Percentiles rank a stretch among this genome's conserved stretches.
These are phyloP conservation scores for Electrona antarctica DNA, from an alignment of 2,113 vertebrate genomes.

Conservation along the genomic window DNA sequence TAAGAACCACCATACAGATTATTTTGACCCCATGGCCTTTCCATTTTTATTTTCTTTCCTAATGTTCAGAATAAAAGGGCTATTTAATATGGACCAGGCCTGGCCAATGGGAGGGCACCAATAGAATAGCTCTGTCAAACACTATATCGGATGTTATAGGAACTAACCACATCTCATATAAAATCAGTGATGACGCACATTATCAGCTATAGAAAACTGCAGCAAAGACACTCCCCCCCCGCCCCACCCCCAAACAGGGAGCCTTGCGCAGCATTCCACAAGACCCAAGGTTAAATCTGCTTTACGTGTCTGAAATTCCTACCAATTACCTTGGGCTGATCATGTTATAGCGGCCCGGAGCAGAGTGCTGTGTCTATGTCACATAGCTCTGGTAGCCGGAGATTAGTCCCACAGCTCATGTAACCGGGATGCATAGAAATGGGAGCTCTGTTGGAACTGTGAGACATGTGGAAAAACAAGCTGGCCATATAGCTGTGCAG, in stretches of 20 bases:
- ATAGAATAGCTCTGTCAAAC: too few species aligned
- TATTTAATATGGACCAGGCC: too few species aligned
- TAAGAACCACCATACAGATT: too few species aligned
- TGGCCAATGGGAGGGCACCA: too few species aligned
- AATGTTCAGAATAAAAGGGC: too few species aligned
- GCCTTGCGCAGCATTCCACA: constrained; percentile 32
- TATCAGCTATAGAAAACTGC: too few species aligned
- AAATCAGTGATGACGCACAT: too few species aligned
- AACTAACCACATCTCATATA: too few species aligned
- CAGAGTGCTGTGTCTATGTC: constrained; percentile 48
- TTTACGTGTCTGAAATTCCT: constrained; percentile 49
- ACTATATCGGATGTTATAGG: too few species aligned
- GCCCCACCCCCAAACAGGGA: constrained; percentile 6
- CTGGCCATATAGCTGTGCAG: not conserved
- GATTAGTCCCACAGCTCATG: constrained; percentile 71
- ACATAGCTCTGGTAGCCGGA: constrained; percentile 61
- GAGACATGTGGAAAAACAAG: constrained; percentile 39
- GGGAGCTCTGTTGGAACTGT: constrained; percentile 21
- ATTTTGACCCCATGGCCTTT: too few species aligned
- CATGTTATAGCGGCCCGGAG: constrained; percentile 54
- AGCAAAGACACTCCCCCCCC: not conserved
- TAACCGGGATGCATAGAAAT: constrained; percentile 40
- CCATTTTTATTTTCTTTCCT: too few species aligned
- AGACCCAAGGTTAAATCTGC: constrained; percentile 46
- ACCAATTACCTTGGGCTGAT: constrained; percentile 58